Evolutionary conservation across 1,140 invertebrate species (phyloP), one percentile per base, ranked within the genome.

Genomic region (Armadillidium nasatum): DNA sequence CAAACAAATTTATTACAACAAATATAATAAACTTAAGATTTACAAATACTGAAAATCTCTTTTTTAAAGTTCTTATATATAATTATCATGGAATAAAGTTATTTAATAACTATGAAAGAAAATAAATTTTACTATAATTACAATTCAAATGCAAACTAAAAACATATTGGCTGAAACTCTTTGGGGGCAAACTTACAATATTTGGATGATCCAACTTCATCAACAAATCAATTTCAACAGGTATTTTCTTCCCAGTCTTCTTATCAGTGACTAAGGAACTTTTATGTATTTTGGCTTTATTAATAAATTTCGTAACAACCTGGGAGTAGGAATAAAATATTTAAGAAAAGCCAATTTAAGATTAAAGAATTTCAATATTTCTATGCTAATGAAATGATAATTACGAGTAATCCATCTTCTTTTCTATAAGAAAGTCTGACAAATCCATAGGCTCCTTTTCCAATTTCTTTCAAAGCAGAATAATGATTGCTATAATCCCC

Each of bases 381-480:
- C 33, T 33, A 33, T 3, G 1, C 33, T 6, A 33, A 33, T 33
- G 33, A 33, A 33, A 3, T 3, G 46, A 15, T 45, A 77, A 79
- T 79, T 83, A 87, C 87, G 83, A 91, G 83, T 68, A 90, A 82
- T 0, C 87, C 85, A 83, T 91, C 90, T 0, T 85, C 84, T 73
- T 89, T 88, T 19, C 90, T 84, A 81, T 87, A 87, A 15, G 89
- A 88, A 85, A 91, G 87, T 81, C 90, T 90, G 0, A 92, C 91
- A 82, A 89, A 92, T 0, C 91, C 91, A 85, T 91, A 92, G 3
- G 90, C 90, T 44, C 91, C 91, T 84, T 91, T 91, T 2, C 91
- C 91, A 72, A 92, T 91, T 81, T 91, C 89, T 81, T 89, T 87
- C 0, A 91, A 83, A 6, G 90, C 90, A n/a, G 89, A 87, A 80